Percentiles rank a stretch among this genome's conserved stretches.
These are phyloP conservation scores for Zelleria hepariella DNA, from an alignment of 2,888 invertebrate species.

Conservation along the genomic window DNA sequence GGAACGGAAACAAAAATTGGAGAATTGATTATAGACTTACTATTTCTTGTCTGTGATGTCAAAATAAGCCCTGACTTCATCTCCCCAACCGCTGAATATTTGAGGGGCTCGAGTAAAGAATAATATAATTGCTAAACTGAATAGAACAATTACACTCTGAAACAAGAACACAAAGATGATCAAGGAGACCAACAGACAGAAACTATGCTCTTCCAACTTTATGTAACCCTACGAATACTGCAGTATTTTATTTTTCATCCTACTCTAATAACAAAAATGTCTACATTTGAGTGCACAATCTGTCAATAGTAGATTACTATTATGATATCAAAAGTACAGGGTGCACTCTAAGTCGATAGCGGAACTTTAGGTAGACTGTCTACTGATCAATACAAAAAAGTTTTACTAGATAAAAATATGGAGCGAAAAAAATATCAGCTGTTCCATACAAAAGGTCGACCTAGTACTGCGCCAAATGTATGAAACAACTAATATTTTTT, in stretches of 20 bases:
- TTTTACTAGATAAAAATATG: too few relatives aligned
- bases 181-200: not conserved
- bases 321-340: too few relatives aligned
- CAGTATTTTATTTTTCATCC: not conserved
- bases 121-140: slow-evolving; percentile 36
- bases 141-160: slow-evolving; percentile 46
- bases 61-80: slow-evolving; percentile 10
- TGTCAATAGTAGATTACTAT: not conserved
- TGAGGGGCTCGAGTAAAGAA: slow-evolving; percentile 50
- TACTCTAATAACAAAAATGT: not conserved
- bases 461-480: too few relatives aligned
- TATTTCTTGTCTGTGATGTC: not conserved
- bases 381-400: too few relatives aligned
- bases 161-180: slow-evolving; percentile 13
- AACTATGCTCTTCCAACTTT: not conserved
- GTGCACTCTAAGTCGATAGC: too few relatives aligned
- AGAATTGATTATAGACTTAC: not conserved
- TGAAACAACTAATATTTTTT: too few relatives aligned
- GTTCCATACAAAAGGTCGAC: too few relatives aligned
- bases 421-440: too few relatives aligned
- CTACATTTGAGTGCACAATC: not conserved
- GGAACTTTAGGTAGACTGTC: too few relatives aligned
- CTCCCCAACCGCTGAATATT: slow-evolving; percentile 51
- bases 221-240: not conserved
- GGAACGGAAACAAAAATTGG: not conserved